A percentile compares a stretch with the other conserved stretches of the same genome.
phyloP scores from a whole-genome alignment of 2,797 vertebrate genomes.

The Enteromius unitaeniatus region DNA sequence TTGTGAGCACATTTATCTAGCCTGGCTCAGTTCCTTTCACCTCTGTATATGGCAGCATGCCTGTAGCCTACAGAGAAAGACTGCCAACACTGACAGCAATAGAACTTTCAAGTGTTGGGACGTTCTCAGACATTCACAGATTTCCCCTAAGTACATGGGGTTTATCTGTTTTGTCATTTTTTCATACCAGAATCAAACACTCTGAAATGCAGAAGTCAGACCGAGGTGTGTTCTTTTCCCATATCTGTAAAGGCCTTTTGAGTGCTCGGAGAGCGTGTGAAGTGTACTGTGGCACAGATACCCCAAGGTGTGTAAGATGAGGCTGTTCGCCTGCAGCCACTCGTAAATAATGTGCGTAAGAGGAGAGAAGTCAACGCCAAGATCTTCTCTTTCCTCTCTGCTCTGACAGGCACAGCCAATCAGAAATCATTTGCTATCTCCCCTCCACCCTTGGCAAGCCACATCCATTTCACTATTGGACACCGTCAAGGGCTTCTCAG shows the following conservation, averaged over 20 bases:
- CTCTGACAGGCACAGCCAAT: conserved; percentile 51
- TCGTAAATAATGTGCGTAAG: conserved; percentile 76
- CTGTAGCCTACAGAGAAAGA: conserved; percentile 21
- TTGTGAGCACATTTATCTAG: background rate
- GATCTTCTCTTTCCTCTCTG: conserved; percentile 37
- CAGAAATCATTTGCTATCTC: conserved; percentile 62
- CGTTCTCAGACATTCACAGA: conserved; percentile 14
- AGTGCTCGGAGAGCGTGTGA: background rate
- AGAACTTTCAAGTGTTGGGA: background rate
- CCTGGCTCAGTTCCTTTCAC: background rate
- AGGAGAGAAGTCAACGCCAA: conserved; percentile 63
- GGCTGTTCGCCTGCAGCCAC: conserved; percentile 70
- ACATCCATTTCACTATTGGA: conserved; percentile 63
- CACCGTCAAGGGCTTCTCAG: conserved; percentile 55
- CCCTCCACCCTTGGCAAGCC: conserved; percentile 59
- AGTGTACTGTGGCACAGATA: conserved; percentile 60
- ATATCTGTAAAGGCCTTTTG: conserved; percentile 34
- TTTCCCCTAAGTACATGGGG: background rate
- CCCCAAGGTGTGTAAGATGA: conserved; percentile 69
- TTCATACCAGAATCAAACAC: conserved; percentile 1
- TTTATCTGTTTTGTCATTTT: conserved; percentile 21
- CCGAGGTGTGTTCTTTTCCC: conserved; percentile 6
- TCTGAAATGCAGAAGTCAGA: background rate
- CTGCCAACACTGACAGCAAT: background rate
- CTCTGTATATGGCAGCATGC: conserved; percentile 1